Conservation (phyloP, 2,113 vertebrate genomes). For the Parotia lawesii region DNA sequence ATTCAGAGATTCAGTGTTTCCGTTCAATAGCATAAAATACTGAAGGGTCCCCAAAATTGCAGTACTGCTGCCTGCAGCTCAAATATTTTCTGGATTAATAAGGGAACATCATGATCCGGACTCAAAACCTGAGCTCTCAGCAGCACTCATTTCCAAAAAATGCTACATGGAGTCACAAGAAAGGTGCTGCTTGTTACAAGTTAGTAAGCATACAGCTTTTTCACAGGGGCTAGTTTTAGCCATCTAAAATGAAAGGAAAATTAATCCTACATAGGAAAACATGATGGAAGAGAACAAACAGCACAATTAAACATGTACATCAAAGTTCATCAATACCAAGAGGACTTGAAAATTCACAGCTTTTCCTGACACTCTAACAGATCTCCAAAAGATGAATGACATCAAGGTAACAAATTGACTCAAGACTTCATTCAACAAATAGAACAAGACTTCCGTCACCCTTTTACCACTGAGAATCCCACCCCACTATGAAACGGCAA, state of each 20-base stretch:
- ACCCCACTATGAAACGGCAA: neutral
- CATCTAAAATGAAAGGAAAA: neutral
- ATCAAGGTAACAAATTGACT: neutral
- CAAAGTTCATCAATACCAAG: neutral
- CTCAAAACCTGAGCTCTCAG: neutral
- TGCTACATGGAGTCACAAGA: neutral
- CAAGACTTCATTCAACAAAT: neutral
- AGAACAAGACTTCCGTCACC: neutral
- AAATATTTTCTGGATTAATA: neutral
- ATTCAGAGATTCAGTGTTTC: constrained; percentile 26
- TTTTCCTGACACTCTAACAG: neutral
- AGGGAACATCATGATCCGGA: neutral
- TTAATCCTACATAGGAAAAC: neutral
- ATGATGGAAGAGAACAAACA: neutral
- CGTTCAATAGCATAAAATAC: neutral
- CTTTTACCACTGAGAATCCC: neutral
- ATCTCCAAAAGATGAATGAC: neutral
- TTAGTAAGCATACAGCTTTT: neutral
- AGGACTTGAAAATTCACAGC: neutral
- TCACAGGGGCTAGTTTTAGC: neutral
- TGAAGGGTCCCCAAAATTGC: neutral
- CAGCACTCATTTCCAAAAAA: neutral
- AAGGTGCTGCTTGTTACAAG: neutral
- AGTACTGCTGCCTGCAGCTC: neutral
- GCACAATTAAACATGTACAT: neutral